Base-by-base conservation (phyloP, 2,797 vertebrate genomes). In the Limosa lapponica region DNA sequence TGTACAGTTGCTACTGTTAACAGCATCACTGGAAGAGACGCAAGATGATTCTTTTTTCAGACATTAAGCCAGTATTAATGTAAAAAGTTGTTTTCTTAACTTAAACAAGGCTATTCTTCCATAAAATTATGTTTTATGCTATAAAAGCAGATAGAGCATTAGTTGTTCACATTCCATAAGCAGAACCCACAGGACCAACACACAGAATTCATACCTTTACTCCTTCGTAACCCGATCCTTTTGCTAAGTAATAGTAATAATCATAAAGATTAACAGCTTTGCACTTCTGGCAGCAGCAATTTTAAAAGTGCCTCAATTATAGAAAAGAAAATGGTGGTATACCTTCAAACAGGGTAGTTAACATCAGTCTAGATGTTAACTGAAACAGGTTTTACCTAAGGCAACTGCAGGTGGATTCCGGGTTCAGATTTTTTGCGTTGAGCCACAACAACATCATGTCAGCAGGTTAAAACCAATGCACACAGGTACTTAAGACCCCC, bases 151-250 rank as follows among this genome's bases (percentile, higher is more conserved):
- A 73, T 11, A 51, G 36, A 37, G 7, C 37, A 39, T 67, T 34
- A 69, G 49, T 34, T 62, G 43, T 72, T 91, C 90, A 82, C 36
- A 51, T 23, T 84, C 62, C 74, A 8, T 1, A 6, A 77, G 48
- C 48, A 51, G 10, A 84, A 8, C n/a, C 58, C 46, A 28, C 17
- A 28, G 36, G 30, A 71, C 59, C 19, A 34, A 3, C 13, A 51
- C 0, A 0, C 6, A 28, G 24, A 61, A 62, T 41, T 82, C n/a
- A 67, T 17, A 41, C 4, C 43, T 67, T 49, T 7, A 25, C 6
- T 59, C 77, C 41, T 43, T 16, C 13, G 39, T 57, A 37, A 58
- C 24, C 15, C 8, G 5, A 72, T 25, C 20, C 22, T 54, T 72
- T 54, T 8, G 4, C 44, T 54, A 36, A 43, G 13, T 6, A 69